Evolutionary conservation across 2,797 vertebrate species (phyloP), one percentile per base, ranked within the genome.

Genomic region (Manis javanica): DNA sequence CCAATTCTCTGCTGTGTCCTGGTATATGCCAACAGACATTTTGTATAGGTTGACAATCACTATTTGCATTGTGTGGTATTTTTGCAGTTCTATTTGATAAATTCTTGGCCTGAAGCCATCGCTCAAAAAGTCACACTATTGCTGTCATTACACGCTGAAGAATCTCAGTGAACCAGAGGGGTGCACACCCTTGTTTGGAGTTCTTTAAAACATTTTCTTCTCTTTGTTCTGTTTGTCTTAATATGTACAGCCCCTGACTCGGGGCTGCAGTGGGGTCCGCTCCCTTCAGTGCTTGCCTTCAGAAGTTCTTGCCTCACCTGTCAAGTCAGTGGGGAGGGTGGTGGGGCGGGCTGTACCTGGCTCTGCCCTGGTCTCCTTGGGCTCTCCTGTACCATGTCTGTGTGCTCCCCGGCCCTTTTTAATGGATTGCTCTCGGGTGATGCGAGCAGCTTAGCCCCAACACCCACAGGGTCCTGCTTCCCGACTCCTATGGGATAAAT

Each of bases 261-360:
- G 3, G 7, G n/a, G 64, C 1, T 2, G 13, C n/a, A 8, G 3
- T 11, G 4, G 64, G 12, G 1, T 7, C 10, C 1, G 0, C 18
- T 1, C 55, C 57, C 14, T 64, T 49, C 57, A 23, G 3, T 18
- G 0, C 9, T 11, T 3, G 8, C 18, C 12, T 14, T 51, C 81
- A 55, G 64, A n/a, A 42, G n/a, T 59, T 21, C 5, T 13, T 2
- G 1, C 7, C 7, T 21, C n/a, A 13, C 19, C 29, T 10, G 21
- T 23, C 26, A 2, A 6, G 9, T n/a, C 46, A 85, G 21, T 12
- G 26, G 53, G 39, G 29, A 2, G 9, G 10, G 9, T 46, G 46
- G 46, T 7, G 42, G 46, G 46, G 46, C 1, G 42, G 42, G 46
- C 46, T 46, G 46, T 46, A 46, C 46, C 46, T 46, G 51, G n/a